Conservation (phyloP, 2,113 vertebrate species). For the Corvus hawaiiensis region DNA sequence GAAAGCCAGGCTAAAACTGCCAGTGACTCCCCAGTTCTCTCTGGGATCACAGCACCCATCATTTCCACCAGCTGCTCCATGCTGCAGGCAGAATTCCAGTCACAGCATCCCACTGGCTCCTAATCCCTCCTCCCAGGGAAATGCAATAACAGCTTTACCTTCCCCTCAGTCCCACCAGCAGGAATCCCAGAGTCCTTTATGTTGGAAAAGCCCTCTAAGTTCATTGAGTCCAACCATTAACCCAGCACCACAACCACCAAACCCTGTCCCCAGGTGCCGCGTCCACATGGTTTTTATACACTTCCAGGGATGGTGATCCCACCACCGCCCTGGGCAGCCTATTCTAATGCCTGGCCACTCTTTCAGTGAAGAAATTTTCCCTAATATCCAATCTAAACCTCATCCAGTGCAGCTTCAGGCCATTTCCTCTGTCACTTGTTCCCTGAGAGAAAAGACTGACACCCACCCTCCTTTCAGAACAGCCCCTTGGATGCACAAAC, state of each 20-base stretch:
- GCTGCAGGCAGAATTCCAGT: neutral
- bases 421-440: rapidly evolving
- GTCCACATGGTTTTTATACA: rapidly evolving
- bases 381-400: neutral
- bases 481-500: neutral
- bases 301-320: neutral
- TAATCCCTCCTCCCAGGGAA: neutral
- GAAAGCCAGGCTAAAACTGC: neutral
- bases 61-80: neutral
- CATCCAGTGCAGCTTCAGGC: neutral
- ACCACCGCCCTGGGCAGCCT: neutral
- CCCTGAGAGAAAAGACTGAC: neutral
- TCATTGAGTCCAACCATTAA: neutral
- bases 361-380: neutral
- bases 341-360: neutral
- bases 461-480: neutral
- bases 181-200: neutral
- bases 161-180: neutral
- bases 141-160: neutral
- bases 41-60: neutral
- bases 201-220: neutral
- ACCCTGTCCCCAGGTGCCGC: neutral
- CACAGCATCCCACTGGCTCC: neutral
- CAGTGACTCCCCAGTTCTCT: neutral
- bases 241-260: neutral